A percentile compares a stretch with the other conserved stretches of the same genome.
Evolutionary conservation across 2,797 vertebrate genomes (phyloP).

Genomic region (Semotilus atromaculatus): DNA sequence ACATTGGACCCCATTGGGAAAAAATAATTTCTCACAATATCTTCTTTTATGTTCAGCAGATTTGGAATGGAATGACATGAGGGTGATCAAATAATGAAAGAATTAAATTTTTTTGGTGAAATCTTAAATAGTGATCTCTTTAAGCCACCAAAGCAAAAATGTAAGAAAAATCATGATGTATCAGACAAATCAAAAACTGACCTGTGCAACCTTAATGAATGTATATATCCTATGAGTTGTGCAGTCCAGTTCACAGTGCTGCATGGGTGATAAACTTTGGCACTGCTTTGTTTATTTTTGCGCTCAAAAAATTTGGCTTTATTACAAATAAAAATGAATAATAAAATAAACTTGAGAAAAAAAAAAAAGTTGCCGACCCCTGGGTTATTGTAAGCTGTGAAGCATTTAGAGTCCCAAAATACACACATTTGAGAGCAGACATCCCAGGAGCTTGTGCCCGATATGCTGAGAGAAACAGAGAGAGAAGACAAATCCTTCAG

Average conservation of each 20-base stretch:
- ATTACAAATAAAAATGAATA: neutral
- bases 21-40: neutral
- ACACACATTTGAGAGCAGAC: conserved; percentile 84
- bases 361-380: conserved; percentile 19
- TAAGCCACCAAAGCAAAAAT: neutral
- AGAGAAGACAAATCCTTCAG: conserved; percentile 48
- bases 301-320: neutral
- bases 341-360: neutral
- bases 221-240: neutral
- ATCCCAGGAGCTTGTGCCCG: conserved; percentile 72
- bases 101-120: neutral
- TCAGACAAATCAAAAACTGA: neutral
- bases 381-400: conserved; percentile 66
- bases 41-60: neutral
- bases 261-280: neutral
- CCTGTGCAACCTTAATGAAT: neutral
- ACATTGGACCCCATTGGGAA: neutral
- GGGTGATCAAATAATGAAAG: neutral
- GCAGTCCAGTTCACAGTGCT: neutral
- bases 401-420: conserved; percentile 69
- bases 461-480: conserved; percentile 72
- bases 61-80: neutral
- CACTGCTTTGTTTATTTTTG: neutral
- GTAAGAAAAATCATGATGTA: neutral
- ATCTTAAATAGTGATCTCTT: neutral